Conservation (phyloP, 2,797 vertebrate species). For the Pseudochaenichthys georgianus region DNA sequence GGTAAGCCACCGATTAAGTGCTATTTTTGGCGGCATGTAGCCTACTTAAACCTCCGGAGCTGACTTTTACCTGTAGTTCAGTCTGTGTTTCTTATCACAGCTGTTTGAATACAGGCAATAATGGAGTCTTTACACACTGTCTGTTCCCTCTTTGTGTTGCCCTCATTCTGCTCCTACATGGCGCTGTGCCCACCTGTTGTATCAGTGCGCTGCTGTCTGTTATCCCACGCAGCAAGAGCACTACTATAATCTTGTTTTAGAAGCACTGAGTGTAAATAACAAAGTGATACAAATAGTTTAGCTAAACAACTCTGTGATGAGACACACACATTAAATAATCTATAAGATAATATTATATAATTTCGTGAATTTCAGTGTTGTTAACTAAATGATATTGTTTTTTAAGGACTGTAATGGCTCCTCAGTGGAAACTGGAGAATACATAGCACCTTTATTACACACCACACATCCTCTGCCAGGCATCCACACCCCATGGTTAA, state of each 20-base stretch:
- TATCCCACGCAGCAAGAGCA: constrained; percentile 41
- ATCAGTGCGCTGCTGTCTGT: constrained; percentile 49
- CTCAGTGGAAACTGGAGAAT: not conserved
- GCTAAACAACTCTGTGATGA: too few species aligned
- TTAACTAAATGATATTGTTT: not conserved
- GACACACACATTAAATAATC: not conserved
- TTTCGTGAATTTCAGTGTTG: not conserved
- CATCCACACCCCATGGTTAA: not conserved
- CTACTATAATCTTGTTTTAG: constrained; percentile 30
- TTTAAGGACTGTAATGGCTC: not conserved
- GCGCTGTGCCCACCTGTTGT: constrained; percentile 85
- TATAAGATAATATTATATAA: not conserved
- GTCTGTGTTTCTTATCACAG: constrained; percentile 17
- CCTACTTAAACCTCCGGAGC: constrained; percentile 54
- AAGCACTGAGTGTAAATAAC: constrained; percentile 9
- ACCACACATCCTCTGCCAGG: constrained; percentile 19
- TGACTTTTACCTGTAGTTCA: constrained; percentile 51
- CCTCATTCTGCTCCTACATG: constrained; percentile 52
- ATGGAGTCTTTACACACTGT: constrained; percentile 35
- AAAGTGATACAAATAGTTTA: not conserved
- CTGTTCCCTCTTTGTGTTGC: constrained; percentile 53
- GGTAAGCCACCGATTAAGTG: constrained; percentile 85
- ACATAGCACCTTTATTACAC: constrained; percentile 16
- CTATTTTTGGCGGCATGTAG: constrained; percentile 74
- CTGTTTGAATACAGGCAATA: constrained; percentile 28